These are phyloP conservation scores for Chironomus striatipennis DNA, from an alignment of 1,140 invertebrate genomes.

Conservation along the genomic window DNA sequence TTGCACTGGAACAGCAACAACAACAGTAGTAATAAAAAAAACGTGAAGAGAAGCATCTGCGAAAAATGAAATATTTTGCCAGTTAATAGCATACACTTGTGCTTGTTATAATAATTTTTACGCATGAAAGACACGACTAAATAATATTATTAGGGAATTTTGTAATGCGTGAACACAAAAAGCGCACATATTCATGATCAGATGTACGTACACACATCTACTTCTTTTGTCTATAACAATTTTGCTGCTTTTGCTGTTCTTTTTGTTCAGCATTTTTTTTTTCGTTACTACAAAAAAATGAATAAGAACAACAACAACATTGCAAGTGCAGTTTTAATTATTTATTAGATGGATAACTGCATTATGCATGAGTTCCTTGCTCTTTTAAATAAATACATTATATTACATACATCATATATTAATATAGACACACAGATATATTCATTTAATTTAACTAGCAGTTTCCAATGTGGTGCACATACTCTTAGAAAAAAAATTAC, in stretches of 20 bases:
- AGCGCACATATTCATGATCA: neutral
- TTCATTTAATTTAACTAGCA: constrained; percentile 9
- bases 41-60: constrained; percentile 11
- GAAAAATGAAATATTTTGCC: constrained; percentile 14
- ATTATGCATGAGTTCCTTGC: constrained; percentile 3
- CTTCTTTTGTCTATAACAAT: neutral
- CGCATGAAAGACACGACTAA: constrained; percentile 20
- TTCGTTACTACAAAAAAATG: too few species aligned
- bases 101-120: constrained; percentile 23
- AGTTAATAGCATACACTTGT: constrained; percentile 15
- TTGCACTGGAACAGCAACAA: neutral
- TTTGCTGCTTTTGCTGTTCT: neutral
- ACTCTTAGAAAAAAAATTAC: too few species aligned
- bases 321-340: constrained; percentile 8
- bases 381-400: neutral
- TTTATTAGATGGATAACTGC: constrained; percentile 13
- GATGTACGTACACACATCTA: too few species aligned
- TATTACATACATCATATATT: neutral
- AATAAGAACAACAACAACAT: neutral
- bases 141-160: constrained; percentile 16
- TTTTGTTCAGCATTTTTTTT: neutral
- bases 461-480: neutral
- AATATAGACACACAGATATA: neutral
- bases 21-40: neutral
- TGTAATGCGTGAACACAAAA: constrained; percentile 21